Conservation (phyloP, 2,113 vertebrate genomes). For the Ciconia stormi region DNA sequence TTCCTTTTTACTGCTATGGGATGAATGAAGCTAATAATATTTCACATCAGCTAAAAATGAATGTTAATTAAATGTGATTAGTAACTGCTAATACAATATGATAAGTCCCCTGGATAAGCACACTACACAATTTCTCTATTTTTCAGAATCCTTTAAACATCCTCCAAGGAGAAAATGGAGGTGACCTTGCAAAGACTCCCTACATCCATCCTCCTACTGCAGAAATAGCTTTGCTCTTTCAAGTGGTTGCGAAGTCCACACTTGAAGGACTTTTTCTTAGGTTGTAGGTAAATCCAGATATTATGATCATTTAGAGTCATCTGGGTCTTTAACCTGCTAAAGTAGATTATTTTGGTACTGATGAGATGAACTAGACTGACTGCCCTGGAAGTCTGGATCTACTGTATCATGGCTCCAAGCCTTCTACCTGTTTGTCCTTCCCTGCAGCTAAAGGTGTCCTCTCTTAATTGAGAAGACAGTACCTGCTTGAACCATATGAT, state of each 20-base stretch:
- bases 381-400: background rate
- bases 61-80: slow-evolving; percentile 58
- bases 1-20: background rate
- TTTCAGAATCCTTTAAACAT: background rate
- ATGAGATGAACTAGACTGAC: background rate
- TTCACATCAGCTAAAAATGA: slow-evolving; percentile 11
- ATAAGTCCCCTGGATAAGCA: slow-evolving; percentile 41
- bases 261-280: background rate
- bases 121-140: background rate
- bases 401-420: background rate
- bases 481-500: background rate
- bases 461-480: background rate
- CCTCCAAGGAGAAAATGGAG: background rate
- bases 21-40: slow-evolving; percentile 23
- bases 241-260: background rate
- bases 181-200: background rate
- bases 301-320: background rate
- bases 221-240: background rate
- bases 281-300: background rate
- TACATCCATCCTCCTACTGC: background rate
- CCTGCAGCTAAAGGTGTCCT: background rate
- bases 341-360: background rate
- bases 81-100: slow-evolving; percentile 32
- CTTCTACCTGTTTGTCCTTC: background rate
- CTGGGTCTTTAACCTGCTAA: background rate